These are phyloP conservation scores for Astur gentilis DNA, from an alignment of 2,113 vertebrate genomes.

Conservation along the genomic window DNA sequence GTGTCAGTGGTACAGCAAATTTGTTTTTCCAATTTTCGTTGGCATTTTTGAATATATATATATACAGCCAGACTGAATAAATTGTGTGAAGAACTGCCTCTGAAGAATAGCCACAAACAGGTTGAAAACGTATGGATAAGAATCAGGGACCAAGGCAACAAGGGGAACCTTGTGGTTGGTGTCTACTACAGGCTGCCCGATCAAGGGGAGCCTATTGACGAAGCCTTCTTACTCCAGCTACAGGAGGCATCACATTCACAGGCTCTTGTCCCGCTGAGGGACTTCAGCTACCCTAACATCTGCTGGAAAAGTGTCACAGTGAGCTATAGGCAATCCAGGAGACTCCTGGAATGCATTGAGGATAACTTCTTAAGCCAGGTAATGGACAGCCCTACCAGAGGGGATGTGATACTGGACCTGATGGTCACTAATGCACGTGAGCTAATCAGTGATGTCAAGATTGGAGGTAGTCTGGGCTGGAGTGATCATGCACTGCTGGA, in stretches of 20 bases:
- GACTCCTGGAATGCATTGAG: neutral
- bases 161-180: neutral
- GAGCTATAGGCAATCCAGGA: neutral
- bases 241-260: neutral
- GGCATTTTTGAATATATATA: neutral
- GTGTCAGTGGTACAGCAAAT: neutral
- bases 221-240: neutral
- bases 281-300: neutral
- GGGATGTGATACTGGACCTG: neutral
- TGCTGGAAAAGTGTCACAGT: neutral
- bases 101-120: neutral
- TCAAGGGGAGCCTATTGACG: neutral
- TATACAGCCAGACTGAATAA: neutral
- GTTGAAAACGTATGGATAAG: neutral
- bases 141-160: neutral
- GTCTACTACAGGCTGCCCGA: neutral
- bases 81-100: neutral
- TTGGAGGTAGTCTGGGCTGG: neutral
- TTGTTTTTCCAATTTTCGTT: neutral
- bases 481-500: neutral
- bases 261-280: neutral
- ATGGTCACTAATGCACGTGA: neutral
- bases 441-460: neutral
- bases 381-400: neutral
- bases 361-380: neutral